phyloP scores from a whole-genome alignment of 2,797 vertebrate genomes.

The Crenuchus spilurus region DNA sequence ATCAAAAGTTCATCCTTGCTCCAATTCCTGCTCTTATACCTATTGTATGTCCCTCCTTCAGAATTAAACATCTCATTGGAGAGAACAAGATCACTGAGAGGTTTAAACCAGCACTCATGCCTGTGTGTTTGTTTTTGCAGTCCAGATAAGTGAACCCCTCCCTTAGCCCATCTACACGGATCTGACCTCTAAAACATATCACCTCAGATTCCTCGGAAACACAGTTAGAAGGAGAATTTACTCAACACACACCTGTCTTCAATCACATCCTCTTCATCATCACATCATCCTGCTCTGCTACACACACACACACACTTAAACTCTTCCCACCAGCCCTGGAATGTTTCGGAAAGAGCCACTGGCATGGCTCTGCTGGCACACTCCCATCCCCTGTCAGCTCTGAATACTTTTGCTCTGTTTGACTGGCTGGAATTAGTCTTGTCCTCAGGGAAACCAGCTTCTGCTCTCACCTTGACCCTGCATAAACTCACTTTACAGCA shows the following conservation, averaged over 20 bases:
- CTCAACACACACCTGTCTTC: constrained; percentile 29
- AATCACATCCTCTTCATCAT: constrained; percentile 22
- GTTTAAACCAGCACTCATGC: background rate
- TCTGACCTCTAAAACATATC: constrained; percentile 24
- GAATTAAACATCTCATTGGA: no score
- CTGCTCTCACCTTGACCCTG: background rate
- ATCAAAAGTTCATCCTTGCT: no score
- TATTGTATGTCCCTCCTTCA: no score
- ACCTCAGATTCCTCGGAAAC: constrained; percentile 23
- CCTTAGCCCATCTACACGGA: background rate
- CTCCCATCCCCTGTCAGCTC: constrained; percentile 1
- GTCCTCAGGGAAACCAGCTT: background rate
- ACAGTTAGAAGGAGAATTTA: background rate
- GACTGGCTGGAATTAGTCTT: background rate
- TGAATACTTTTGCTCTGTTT: background rate
- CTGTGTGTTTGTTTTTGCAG: constrained; percentile 18
- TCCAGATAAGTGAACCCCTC: background rate
- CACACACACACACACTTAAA: background rate
- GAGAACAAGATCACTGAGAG: no score
- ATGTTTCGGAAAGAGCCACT: constrained; percentile 21
- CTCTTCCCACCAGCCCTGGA: constrained; percentile 9
- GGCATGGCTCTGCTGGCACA: constrained; percentile 10
- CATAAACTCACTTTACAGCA: background rate
- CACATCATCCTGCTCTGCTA: constrained; percentile 13
- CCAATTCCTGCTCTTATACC: no score